Percentiles rank a stretch among this genome's conserved stretches.
Conservation (phyloP, 2,888 invertebrate species). For the Oscheius sp. region DNA sequence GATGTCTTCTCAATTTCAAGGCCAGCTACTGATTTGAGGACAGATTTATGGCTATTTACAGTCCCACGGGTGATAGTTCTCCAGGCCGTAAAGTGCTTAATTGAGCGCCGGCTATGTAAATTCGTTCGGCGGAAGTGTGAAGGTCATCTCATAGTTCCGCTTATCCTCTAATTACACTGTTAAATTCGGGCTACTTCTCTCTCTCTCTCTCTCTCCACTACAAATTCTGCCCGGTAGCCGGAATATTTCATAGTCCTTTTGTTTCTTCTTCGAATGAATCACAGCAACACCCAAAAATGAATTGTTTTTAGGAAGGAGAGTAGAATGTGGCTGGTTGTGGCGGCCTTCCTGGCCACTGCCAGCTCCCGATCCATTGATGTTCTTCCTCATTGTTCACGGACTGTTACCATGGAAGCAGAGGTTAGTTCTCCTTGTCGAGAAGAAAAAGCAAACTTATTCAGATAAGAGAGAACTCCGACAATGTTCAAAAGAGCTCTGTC, state of each 20-base stretch:
- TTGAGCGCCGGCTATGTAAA: constrained; percentile 31
- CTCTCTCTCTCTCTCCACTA: neutral
- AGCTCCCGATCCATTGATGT: constrained; percentile 11
- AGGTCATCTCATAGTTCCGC: constrained; percentile 24
- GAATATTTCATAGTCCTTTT: neutral
- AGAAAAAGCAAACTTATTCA: neutral
- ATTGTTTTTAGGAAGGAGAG: constrained; percentile 3
- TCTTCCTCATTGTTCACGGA: constrained; percentile 36
- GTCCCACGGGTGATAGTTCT: constrained; percentile 27
- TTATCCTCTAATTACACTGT: constrained; percentile 20
- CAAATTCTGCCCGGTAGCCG: neutral
- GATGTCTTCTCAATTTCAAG: too few relatives aligned
- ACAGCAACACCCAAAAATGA: neutral
- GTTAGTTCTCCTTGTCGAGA: neutral
- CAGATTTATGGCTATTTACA: constrained; percentile 13
- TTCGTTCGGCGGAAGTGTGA: constrained; percentile 35
- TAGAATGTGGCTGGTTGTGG: constrained; percentile 18
- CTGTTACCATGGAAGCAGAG: constrained; percentile 35
- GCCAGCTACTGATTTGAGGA: neutral
- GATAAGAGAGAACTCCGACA: constrained; percentile 22
- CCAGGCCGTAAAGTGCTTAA: constrained; percentile 30
- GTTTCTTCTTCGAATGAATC: constrained; percentile 2
- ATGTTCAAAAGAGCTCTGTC: constrained; percentile 24
- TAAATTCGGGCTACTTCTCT: neutral
- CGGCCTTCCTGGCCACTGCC: constrained; percentile 1